These are phyloP conservation scores for Panthera uncia DNA, from an alignment of 2,113 vertebrate genomes.

Conservation along the genomic window DNA sequence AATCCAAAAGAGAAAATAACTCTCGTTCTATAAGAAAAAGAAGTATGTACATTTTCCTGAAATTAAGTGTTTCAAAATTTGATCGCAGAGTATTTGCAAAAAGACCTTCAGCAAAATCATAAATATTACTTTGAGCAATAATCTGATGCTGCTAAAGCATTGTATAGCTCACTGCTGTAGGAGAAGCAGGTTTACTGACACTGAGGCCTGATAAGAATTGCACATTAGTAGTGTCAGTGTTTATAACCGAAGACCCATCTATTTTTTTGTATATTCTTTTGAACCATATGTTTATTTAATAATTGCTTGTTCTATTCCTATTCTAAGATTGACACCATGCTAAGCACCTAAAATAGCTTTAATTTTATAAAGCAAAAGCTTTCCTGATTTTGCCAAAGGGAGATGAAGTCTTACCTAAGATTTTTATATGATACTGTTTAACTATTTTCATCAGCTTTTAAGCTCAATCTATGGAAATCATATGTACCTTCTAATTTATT, in stretches of 20 bases:
- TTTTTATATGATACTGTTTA: not conserved
- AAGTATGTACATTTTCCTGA: not conserved
- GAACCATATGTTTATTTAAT: not conserved
- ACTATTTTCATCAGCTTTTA: not conserved
- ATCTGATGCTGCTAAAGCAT: not conserved
- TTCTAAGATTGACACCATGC: not conserved
- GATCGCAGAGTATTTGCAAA: not conserved
- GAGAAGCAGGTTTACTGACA: not conserved
- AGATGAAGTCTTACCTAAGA: not conserved
- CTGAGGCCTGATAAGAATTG: not conserved
- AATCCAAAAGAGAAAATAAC: not conserved
- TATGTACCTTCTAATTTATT: constrained; percentile 7
- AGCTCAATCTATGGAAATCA: not conserved
- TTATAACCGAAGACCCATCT: not conserved
- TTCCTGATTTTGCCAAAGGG: not conserved
- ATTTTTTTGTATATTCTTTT: not conserved
- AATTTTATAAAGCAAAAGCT: not conserved
- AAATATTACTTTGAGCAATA: not conserved
- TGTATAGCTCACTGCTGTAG: not conserved
- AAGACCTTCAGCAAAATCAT: not conserved
- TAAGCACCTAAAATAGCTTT: not conserved
- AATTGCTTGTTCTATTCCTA: not conserved
- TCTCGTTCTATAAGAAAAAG: not conserved
- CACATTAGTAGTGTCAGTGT: not conserved
- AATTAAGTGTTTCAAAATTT: not conserved